Conservation (phyloP, 2,797 vertebrate genomes). For the Cryptoprocta ferox region DNA sequence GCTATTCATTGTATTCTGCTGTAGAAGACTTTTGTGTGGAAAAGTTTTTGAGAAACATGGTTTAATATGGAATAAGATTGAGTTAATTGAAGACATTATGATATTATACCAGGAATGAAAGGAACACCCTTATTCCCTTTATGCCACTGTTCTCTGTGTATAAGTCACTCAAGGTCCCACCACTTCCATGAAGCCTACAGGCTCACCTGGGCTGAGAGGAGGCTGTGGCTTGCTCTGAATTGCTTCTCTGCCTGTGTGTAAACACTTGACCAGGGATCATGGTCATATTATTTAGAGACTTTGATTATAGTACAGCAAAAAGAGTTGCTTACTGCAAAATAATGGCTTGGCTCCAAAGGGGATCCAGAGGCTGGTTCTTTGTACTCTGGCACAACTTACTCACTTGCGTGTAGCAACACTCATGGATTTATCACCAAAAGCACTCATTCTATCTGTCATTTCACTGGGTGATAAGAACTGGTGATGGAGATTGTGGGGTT, state of each 20-base stretch:
- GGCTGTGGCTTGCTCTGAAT: not conserved
- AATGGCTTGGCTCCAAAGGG: constrained; percentile 25
- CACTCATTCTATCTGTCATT: not conserved
- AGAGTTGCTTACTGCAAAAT: not conserved
- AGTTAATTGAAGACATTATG: not conserved
- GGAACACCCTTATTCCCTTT: not conserved
- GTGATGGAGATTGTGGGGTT: not conserved
- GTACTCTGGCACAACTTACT: not conserved
- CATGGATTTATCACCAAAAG: constrained; percentile 22
- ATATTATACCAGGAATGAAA: constrained; percentile 36
- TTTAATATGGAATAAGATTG: constrained; percentile 45
- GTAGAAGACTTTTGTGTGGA: not conserved
- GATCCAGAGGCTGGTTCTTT: not conserved
- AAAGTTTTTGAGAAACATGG: constrained; percentile 47
- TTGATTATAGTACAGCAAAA: constrained; percentile 17
- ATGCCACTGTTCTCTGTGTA: not conserved
- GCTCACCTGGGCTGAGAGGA: not conserved
- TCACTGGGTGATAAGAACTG: not conserved
- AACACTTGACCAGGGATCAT: not conserved
- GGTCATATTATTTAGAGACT: constrained; percentile 1
- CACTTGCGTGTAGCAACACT: not conserved
- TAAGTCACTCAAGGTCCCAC: constrained; percentile 19
- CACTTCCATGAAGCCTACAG: not conserved
- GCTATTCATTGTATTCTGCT: constrained; percentile 26
- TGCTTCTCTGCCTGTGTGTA: not conserved